Base-by-base conservation (phyloP, 2,113 vertebrate genomes). In the Aphyosemion australe region DNA sequence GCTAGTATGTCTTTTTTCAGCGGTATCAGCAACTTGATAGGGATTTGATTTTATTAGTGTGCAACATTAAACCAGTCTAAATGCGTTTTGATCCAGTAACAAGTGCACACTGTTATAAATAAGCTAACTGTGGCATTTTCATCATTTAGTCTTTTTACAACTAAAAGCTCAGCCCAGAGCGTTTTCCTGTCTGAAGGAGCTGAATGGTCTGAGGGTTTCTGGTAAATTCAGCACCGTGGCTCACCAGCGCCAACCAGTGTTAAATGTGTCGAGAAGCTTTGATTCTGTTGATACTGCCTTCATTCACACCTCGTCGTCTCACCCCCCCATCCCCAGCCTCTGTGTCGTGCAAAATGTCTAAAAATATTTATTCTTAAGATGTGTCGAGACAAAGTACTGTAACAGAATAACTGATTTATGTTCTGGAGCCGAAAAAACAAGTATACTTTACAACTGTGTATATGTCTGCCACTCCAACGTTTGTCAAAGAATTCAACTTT, bases 351-450 rank as follows among this genome's bases (percentile, higher is more conserved):
- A 78, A 2, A 85, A 74, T 56, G 71, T 70, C 69, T 82, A 69
- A 0, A 81, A 13, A 78, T 90, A 84, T 88, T 85, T 91, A 88
- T 88, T 87, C 82, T 82, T 72, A 69, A 72, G 66, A 72, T 16
- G 4, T 76, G 73, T 79, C 78, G 13, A 82, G 79, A 87, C 65
- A 83, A 56, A 79, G 87, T 89, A 88, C 82, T 91, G 84, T 87
- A 86, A 84, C 62, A 79, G 65, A 72, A 81, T 53, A 54, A 82
- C 51, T 76, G 31, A 78, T 63, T 79, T 16, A 70, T 79, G 82
- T 83, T 84, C 69, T 70, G 62, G 79, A 87, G 87, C 90, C 80
- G 69, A 74, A 84, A 76, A 81, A 82, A 77, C 79, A 85, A 86
- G 80, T 84, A 68, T 72, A 75, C 73, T 68, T 86, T 77, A 66